Base-by-base conservation (phyloP, 2,113 vertebrate species). In the Muscicapa adusta region DNA sequence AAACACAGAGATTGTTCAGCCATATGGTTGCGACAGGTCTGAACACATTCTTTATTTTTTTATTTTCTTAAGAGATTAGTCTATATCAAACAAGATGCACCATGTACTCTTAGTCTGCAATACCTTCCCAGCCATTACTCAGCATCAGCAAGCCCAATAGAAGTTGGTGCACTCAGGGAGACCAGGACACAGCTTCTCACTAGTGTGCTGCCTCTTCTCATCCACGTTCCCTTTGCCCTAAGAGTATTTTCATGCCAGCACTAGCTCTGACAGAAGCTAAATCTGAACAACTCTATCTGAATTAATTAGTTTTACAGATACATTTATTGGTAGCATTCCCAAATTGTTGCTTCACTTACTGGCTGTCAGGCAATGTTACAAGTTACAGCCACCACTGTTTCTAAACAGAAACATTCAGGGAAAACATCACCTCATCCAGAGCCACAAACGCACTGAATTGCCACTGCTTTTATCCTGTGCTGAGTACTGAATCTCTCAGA, bases 231-330 rank as follows among this genome's bases (percentile, higher is more conserved):
- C n/a, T 31, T 28, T 19, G 28, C 54, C 80, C 73, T 77, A 25
- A 1, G 57, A 73, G 33, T 10, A 54, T 42, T 70, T 74, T 43
- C 73, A 70, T 50, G 34, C 4, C 56, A 81, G 56, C 81, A 42
- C 56, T 14, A 54, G 29, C 61, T 42, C 57, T 60, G 85, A 85
- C 78, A 89, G 82, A 61, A 65, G 40, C 88, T 78, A 76, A 60
- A 54, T 43, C 60, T 1, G 1, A 91, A 80, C 47, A 70, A 33
- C 17, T 43, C 14, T 7, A 56, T 31, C 51, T 45, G 60, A 91
- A 96, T 84, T 76, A 87, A 95, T 87, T 81, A 84, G 28, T 43
- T 89, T 84, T 77, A 91, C 56, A 89, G 89, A 84, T 18, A 73
- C 38, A 77, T 42, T 87, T 70, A 77, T 12, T 87, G 74, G 66